These are phyloP conservation scores for Anolis carolinensis DNA, from an alignment of 2,113 vertebrate genomes.

Conservation along the genomic window DNA sequence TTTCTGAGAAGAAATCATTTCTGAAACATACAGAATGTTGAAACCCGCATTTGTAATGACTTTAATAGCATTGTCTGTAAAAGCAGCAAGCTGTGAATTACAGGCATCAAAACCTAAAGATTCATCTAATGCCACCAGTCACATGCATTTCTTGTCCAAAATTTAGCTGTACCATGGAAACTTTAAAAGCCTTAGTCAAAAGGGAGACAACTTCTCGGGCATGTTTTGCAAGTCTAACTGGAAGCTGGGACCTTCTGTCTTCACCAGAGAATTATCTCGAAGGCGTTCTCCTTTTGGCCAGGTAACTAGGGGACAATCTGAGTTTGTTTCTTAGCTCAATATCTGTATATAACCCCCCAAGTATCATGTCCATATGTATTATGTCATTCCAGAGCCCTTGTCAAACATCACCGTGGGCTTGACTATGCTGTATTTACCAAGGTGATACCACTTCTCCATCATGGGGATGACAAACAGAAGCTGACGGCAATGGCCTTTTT, in stretches of 20 bases:
- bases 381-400: background rate
- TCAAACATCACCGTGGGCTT: background rate
- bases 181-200: slow-evolving; percentile 25
- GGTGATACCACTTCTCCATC: background rate
- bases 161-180: slow-evolving; percentile 13
- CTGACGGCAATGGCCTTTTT: background rate
- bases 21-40: background rate
- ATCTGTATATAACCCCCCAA: background rate
- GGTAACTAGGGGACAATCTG: background rate
- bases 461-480: slow-evolving; percentile 7
- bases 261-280: slow-evolving; percentile 21
- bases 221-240: background rate
- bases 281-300: slow-evolving; percentile 11
- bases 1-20: background rate
- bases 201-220: slow-evolving; percentile 26
- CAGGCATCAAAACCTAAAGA: background rate
- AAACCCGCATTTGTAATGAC: background rate
- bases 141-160: slow-evolving; percentile 14
- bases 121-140: background rate
- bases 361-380: background rate
- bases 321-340: background rate
- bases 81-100: background rate
- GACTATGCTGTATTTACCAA: slow-evolving; percentile 14
- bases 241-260: slow-evolving; percentile 27
- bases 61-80: background rate